These are phyloP conservation scores for Marcusenius ussheri DNA, from an alignment of 2,113 vertebrate genomes.

Conservation along the genomic window DNA sequence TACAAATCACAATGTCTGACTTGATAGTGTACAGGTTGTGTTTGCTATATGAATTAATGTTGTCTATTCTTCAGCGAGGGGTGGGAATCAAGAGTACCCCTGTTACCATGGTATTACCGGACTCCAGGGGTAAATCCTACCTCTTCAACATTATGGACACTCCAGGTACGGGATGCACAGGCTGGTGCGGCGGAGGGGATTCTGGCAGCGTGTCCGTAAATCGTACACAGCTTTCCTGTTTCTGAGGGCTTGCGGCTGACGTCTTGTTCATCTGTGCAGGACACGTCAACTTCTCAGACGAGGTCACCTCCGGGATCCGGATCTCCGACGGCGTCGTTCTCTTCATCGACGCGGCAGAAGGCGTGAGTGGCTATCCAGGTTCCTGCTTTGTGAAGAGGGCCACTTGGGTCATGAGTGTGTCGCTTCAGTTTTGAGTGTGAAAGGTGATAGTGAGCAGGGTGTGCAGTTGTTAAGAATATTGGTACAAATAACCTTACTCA, in stretches of 20 bases:
- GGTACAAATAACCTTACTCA: background rate
- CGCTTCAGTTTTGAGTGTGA: background rate
- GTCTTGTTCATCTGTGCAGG: slow-evolving; percentile 55
- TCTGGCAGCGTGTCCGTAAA: background rate
- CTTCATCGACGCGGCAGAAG: slow-evolving; percentile 95
- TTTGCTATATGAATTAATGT: background rate
- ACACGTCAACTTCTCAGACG: slow-evolving; percentile 94
- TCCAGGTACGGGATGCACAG: slow-evolving; percentile 65
- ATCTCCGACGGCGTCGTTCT: slow-evolving; percentile 92
- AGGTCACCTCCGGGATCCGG: slow-evolving; percentile 88
- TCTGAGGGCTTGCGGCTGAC: background rate
- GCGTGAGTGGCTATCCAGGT: slow-evolving; percentile 63
- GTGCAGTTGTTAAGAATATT: background rate
- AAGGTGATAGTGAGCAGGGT: background rate
- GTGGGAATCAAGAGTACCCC: slow-evolving; percentile 98
- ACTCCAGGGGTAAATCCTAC: slow-evolving; percentile 95
- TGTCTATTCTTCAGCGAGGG: slow-evolving; percentile 67
- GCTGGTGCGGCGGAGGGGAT: background rate
- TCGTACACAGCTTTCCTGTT: background rate
- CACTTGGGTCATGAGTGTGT: background rate
- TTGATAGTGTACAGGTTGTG: background rate
- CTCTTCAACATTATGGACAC: slow-evolving; percentile 99
- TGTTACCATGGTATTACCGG: slow-evolving; percentile 90
- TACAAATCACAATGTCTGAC: background rate
- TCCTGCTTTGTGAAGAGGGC: background rate